Base-by-base conservation (phyloP, 2,113 vertebrate genomes). In the Zootoca vivipara region DNA sequence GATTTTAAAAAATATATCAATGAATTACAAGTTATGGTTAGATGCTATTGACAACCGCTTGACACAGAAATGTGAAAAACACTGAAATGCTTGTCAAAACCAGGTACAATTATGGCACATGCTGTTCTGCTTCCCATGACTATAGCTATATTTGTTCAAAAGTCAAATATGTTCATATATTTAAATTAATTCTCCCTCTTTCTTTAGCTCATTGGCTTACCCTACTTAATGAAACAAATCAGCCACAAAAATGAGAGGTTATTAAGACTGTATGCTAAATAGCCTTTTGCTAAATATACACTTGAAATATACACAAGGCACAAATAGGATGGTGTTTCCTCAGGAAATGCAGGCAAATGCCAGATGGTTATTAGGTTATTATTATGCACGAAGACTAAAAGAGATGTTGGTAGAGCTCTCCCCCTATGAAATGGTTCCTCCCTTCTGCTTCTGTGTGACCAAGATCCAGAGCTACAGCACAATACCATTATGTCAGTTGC, bases 271-370 rank as follows among this genome's bases (percentile, higher is more conserved):
- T 72, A 79, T 62, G 46, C 46, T 52, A 89, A 85, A 72, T 46
- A 85, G 77, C 38, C 38, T 15, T 83, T 89, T 73, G 5, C 87
- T 89, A 72, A 89, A 85, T 89, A 80, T 80, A 80, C 62, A 73
- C 80, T 74, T 85, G 20, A 73, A 73, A 42, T 73, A 56, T 72
- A 30, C 33, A 79, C 33, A 85, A 64, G 56, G 12, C 52, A 80
- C 13, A 79, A 85, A 81, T 73, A 85, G 56, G 40, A 75, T 52
- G 38, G 82, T 72, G 75, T 74, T 85, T 74, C 30, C 58, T 42
- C 26, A 26, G 35, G 52, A 74, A 87, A 87, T 70, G 15, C 78
- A 85, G 30, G n/a, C 58, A 56, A 85, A 85, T 73, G 16, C 65
- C 7, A 35, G 26, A 81, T 72, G 18, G 62, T 58, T 62, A 80